Evolutionary conservation across 2,888 invertebrate species (phyloP).

Genomic region (Lasioglossum figueresi): DNA sequence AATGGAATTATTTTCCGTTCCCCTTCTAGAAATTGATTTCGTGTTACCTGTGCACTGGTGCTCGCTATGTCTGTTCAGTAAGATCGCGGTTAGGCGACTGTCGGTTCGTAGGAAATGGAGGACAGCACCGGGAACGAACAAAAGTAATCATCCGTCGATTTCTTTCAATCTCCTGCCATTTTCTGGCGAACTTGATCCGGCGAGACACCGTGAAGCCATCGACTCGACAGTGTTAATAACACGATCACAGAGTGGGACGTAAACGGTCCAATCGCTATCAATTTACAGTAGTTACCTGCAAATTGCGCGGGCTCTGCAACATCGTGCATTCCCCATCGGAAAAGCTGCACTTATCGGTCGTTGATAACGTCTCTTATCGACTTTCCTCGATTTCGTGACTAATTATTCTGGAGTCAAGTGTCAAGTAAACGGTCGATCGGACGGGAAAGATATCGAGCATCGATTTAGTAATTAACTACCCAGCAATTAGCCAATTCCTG

Average conservation of each 20-base stretch:
- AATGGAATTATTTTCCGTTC: constrained; percentile 80
- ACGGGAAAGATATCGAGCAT: not conserved
- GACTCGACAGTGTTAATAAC: not conserved
- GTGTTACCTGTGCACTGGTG: constrained; percentile 63
- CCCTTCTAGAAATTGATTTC: constrained; percentile 72
- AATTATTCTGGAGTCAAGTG: not conserved
- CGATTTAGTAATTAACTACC: not conserved
- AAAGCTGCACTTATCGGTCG: not conserved
- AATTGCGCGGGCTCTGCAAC: not conserved
- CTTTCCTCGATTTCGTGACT: not conserved
- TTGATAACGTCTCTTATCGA: not conserved
- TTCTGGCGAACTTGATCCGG: not conserved
- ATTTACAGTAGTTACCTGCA: not conserved
- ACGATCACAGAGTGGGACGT: not conserved
- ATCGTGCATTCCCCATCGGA: not conserved
- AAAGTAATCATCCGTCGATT: constrained; percentile 36
- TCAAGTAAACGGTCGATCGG: not conserved
- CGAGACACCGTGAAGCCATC: not conserved
- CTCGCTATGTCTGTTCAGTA: constrained; percentile 64
- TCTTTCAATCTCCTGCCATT: not conserved
- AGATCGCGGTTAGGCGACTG: constrained; percentile 41
- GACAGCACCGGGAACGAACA: not conserved
- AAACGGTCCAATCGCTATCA: not conserved
- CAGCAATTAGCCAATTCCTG: not conserved
- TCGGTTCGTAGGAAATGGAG: constrained; percentile 24